A percentile compares a stretch with the other conserved stretches of the same genome.
phyloP scores from a whole-genome alignment of 2,113 vertebrate genomes.

The Bos javanicus region DNA sequence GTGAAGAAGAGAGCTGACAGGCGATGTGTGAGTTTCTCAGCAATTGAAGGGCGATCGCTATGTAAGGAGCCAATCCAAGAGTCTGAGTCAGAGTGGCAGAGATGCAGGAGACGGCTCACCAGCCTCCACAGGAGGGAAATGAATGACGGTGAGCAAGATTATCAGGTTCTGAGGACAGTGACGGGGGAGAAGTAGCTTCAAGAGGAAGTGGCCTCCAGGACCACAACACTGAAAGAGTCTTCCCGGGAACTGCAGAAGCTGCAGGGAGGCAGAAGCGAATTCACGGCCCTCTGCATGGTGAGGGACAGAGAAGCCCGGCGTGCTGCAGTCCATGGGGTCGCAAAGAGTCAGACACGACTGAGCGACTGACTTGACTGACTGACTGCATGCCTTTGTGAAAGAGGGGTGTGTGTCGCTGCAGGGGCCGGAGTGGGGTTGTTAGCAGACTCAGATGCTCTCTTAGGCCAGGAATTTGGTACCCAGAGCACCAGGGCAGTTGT shows the following conservation, averaged over 20 bases:
- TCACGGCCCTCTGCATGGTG: background rate
- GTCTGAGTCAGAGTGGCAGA: accelerated
- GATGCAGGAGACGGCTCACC: background rate
- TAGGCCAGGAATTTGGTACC: background rate
- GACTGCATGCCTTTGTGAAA: background rate
- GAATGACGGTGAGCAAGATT: accelerated
- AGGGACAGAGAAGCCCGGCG: background rate
- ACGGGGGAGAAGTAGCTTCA: background rate
- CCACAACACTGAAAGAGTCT: background rate
- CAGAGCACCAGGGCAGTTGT: background rate
- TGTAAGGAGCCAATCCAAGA: too few relatives aligned
- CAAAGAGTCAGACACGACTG: background rate
- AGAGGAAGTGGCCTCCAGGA: background rate
- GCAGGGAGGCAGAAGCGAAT: background rate
- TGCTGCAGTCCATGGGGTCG: background rate
- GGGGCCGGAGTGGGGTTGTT: accelerated
- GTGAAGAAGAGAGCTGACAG: background rate
- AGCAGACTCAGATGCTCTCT: background rate
- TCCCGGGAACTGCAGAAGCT: background rate
- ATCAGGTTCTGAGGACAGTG: background rate
- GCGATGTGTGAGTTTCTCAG: background rate
- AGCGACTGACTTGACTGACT: accelerated
- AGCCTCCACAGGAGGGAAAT: background rate
- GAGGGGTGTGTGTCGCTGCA: accelerated
- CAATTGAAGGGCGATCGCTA: accelerated